Evolutionary conservation across 2,888 invertebrate species (phyloP), one percentile per base, ranked within the genome.

Genomic region (Agrotis segetum): DNA sequence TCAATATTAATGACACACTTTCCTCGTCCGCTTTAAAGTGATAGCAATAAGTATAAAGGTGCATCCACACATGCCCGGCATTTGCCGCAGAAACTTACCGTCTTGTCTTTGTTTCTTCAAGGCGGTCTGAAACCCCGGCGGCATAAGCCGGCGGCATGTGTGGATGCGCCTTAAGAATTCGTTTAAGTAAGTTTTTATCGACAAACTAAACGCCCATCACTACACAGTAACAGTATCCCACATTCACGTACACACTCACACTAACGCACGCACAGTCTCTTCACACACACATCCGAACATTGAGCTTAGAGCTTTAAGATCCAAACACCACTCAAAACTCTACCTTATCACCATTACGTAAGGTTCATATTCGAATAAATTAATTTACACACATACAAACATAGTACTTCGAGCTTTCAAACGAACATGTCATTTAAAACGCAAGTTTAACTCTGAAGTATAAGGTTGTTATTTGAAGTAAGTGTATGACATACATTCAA

Each of bases 271-370:
- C 16, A 16, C 56, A 69, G 72, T 77, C 74, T 79, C 77, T 77
- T 71, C 70, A 87, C 85, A 21, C 88, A 87, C 85, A 83, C 87
- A 77, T 7, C 3, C 5, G 59, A 47, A 71, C n/a, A 63, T 16
- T 1, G 69, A 89, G 88, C 88, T 88, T 88, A 74, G 83, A 89
- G 89, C 88, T 89, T 88, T 79, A 72, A 52, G 13, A 34, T 47
- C 9, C 46, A 44, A 46, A 40, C 46, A 7, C 0, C 70, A 71
- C 52, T 34, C 6, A 7, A 77, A 67, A 74, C 47, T 61, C 2
- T 40, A 81, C 72, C 53, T 75, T 88, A 81, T 1, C 0, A 0
- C 0, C 17, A 0, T 19, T 0, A 0, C 0, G 17, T 14, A 84
- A 61, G 72, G 77, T 75, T 46, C 7, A 67, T 61, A 67, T 76